phyloP scores from a whole-genome alignment of 1,140 invertebrate species.

The Zaprionus kolodkinae region DNA sequence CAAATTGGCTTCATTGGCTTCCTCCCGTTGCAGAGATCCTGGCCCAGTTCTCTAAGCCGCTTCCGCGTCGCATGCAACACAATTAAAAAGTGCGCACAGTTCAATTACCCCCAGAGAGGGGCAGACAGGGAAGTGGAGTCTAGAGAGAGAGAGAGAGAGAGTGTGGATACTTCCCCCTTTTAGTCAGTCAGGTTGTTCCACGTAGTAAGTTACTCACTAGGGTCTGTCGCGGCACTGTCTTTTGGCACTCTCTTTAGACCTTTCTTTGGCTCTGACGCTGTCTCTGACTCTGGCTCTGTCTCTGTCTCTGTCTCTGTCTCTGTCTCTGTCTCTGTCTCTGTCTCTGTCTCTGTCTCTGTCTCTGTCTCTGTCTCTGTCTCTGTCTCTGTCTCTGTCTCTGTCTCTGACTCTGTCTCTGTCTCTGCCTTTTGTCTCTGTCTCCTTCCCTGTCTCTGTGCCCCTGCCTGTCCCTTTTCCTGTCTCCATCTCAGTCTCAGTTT shows the following conservation, averaged over 20 bases:
- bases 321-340: neutral
- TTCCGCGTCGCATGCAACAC: conserved; percentile 70
- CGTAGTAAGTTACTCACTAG: neutral
- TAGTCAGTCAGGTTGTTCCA: neutral
- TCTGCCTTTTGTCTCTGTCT: neutral
- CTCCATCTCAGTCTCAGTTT: neutral
- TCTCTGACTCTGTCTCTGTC: neutral
- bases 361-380: neutral
- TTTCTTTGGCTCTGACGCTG: neutral
- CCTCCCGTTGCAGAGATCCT: conserved; percentile 48
- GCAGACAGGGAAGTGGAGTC: neutral
- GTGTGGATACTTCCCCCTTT: conserved; percentile 7
- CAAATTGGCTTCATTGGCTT: conserved; percentile 59
- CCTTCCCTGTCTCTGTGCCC: neutral
- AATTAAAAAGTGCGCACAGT: conserved; percentile 73
- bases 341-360: neutral
- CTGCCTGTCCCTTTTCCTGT: neutral
- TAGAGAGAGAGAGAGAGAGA: neutral
- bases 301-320: neutral
- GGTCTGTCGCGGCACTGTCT: neutral
- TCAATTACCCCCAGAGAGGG: conserved; percentile 57
- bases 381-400: neutral
- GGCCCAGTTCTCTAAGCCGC: conserved; percentile 69
- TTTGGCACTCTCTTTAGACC: neutral
- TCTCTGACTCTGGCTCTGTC: neutral